Percentiles rank a stretch among this genome's conserved stretches.
phyloP scores from a whole-genome alignment of 2,797 vertebrate genomes.

The Monodelphis domestica region DNA sequence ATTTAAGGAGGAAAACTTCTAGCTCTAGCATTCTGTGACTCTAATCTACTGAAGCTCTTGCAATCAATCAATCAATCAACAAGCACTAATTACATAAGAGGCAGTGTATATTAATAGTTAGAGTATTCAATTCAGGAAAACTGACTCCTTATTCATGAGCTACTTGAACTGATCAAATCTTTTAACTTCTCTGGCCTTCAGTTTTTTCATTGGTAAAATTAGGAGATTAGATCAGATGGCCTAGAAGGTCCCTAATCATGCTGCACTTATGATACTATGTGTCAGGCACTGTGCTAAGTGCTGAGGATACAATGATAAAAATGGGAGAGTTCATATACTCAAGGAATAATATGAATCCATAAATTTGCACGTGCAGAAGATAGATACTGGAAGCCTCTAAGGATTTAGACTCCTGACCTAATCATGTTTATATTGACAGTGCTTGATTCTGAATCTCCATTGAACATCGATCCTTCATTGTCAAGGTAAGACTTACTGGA shows the following conservation, averaged over 20 bases:
- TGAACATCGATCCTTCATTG: neutral
- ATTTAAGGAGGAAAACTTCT: neutral
- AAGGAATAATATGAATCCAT: neutral
- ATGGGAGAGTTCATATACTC: neutral
- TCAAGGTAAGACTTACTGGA: neutral
- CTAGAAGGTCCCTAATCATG: neutral
- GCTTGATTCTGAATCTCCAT: neutral
- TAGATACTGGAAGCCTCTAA: neutral
- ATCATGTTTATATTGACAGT: neutral
- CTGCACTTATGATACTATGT: neutral
- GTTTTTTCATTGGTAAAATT: neutral
- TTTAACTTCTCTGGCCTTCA: neutral
- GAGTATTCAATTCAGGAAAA: neutral
- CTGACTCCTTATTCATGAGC: neutral
- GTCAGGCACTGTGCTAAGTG: neutral
- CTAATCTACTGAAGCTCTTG: neutral
- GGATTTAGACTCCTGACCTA: neutral
- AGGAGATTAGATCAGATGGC: neutral
- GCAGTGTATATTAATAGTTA: neutral
- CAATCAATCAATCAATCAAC: neutral
- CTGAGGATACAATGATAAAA: neutral
- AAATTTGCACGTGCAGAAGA: neutral
- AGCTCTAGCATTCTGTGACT: neutral
- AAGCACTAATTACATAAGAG: neutral
- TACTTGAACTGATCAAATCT: neutral